phyloP scores from a whole-genome alignment of 1,140 invertebrate species.

The Steinernema feltiae region DNA sequence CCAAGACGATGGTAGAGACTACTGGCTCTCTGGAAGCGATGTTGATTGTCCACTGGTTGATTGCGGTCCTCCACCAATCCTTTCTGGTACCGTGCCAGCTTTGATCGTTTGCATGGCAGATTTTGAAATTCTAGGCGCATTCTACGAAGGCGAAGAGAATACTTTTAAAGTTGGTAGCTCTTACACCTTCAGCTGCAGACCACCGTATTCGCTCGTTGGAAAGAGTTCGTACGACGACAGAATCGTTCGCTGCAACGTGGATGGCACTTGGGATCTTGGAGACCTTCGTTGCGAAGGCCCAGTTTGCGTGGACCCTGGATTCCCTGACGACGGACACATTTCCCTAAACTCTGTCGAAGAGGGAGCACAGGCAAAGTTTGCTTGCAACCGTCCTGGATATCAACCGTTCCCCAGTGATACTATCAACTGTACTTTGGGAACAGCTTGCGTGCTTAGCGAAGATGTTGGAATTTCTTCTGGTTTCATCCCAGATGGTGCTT shows the following conservation, averaged over 20 bases:
- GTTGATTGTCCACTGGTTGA: constrained; percentile 63
- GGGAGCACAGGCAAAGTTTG: constrained; percentile 79
- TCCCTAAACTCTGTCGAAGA: constrained; percentile 82
- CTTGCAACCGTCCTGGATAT: constrained; percentile 81
- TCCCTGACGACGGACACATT: constrained; percentile 82
- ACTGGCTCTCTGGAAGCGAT: constrained; percentile 79
- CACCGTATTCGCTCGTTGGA: constrained; percentile 85
- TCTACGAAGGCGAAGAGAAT: constrained; percentile 77
- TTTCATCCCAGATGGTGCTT: constrained; percentile 84
- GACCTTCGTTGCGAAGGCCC: constrained; percentile 86
- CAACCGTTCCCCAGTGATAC: constrained; percentile 79
- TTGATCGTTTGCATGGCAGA: constrained; percentile 16
- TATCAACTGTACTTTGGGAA: constrained; percentile 80
- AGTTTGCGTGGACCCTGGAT: constrained; percentile 86
- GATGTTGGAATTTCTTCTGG: constrained; percentile 84
- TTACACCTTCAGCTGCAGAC: constrained; percentile 91
- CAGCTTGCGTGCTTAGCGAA: constrained; percentile 84
- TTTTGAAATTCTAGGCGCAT: constrained; percentile 76
- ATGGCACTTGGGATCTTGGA: constrained; percentile 92
- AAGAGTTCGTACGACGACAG: constrained; percentile 84
- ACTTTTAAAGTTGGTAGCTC: constrained; percentile 68
- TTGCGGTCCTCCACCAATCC: constrained; percentile 51
- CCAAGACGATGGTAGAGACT: constrained; percentile 76
- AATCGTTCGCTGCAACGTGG: constrained; percentile 80
- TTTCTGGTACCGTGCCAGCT: constrained; percentile 36